phyloP scores from a whole-genome alignment of 37 sponge, comb jelly and placozoan species.

The Spongilla lacustris region DNA sequence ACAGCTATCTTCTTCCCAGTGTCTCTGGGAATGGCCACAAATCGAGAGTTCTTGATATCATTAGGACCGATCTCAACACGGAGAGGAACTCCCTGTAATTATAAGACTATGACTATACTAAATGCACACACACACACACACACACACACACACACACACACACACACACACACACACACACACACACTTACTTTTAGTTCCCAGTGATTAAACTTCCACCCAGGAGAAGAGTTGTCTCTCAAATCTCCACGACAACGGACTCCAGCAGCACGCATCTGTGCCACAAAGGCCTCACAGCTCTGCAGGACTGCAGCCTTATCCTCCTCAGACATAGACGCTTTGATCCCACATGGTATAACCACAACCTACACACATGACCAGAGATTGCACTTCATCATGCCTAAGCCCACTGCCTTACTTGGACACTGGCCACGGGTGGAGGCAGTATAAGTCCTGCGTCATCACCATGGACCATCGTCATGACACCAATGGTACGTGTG shows the following conservation, averaged over 20 bases:
- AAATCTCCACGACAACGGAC: conserved; percentile 77
- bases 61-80: conserved; percentile 93
- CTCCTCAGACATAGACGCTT: conserved; percentile 53
- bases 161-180: too few species aligned
- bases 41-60: conserved; percentile 68
- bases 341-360: conserved; percentile 95
- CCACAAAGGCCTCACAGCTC: conserved; percentile 64
- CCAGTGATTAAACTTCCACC: conserved; percentile 99
- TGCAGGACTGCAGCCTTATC: conserved; percentile 36
- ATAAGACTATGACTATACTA: background rate
- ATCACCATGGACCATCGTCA: conserved; percentile 97
- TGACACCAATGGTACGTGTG: conserved; percentile 93
- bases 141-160: too few species aligned
- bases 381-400: background rate
- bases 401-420: background rate
- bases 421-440: conserved; percentile 36
- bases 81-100: conserved; percentile 93
- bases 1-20: conserved; percentile 41
- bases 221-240: conserved; percentile 91
- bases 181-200: conserved; percentile 80
- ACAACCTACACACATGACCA: conserved; percentile 48
- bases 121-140: too few species aligned
- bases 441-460: conserved; percentile 95
- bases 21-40: conserved; percentile 73
- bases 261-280: conserved; percentile 53